Evolutionary conservation across 2,113 vertebrate species (phyloP).

Genomic region (Laticauda colubrina): DNA sequence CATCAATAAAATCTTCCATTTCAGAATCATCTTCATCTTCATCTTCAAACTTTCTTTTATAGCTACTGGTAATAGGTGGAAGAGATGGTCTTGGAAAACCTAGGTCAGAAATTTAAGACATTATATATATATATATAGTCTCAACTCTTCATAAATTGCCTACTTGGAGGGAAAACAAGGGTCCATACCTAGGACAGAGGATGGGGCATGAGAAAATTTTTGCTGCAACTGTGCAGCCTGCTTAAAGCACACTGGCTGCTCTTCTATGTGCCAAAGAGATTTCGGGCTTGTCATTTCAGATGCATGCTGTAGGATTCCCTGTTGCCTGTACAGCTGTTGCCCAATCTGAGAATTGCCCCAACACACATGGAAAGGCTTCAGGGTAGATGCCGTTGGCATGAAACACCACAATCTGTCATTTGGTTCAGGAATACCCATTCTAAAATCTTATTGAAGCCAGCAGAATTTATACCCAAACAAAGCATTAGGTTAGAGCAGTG

Average conservation of each 20-base stretch:
- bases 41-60: constrained; percentile 77
- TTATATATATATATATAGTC: neutral
- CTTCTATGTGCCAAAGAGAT: neutral
- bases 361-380: neutral
- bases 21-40: constrained; percentile 93
- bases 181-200: neutral
- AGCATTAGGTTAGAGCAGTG: neutral
- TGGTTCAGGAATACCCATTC: neutral
- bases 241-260: neutral
- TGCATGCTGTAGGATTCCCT: neutral
- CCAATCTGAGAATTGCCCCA: neutral
- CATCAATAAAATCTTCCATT: constrained; percentile 98
- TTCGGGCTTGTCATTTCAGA: neutral
- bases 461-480: neutral
- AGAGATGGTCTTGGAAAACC: constrained; percentile 72
- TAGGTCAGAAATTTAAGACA: constrained; percentile 30
- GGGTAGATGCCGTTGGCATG: neutral
- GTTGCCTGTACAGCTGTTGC: neutral
- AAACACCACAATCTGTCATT: neutral
- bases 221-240: neutral
- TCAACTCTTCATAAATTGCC: neutral
- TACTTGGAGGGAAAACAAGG: neutral
- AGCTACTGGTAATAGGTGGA: constrained; percentile 71
- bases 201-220: neutral
- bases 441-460: neutral